Conservation (phyloP, 53 echinoderm and acorn worm species). For the Holothuria leucospilota region DNA sequence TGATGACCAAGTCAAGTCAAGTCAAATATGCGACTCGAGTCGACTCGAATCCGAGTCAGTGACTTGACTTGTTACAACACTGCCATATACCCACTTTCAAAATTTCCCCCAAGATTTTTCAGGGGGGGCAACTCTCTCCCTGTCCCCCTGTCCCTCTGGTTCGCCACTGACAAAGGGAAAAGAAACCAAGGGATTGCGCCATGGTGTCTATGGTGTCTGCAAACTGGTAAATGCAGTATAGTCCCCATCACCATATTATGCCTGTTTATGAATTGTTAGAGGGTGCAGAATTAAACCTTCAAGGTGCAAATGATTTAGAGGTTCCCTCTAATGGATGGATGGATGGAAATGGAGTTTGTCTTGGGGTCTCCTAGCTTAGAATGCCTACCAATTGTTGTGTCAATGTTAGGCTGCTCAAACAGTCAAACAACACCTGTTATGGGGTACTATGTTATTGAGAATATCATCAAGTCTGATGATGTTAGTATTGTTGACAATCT, state of each 20-base stretch:
- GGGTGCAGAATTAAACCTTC: slow-evolving; percentile 1
- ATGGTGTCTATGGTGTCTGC: slow-evolving; percentile 28
- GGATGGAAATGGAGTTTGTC: slow-evolving; percentile 18
- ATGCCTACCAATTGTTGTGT: neutral
- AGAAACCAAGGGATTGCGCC: neutral
- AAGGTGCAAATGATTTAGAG: slow-evolving; percentile 3
- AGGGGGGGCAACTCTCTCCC: no score
- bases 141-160: no score
- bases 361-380: neutral
- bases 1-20: no score
- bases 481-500: no score
- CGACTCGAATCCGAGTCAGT: no score
- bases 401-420: neutral
- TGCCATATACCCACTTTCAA: no score
- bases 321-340: slow-evolving; percentile 33
- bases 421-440: slow-evolving; percentile 16
- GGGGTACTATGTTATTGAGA: slow-evolving; percentile 36
- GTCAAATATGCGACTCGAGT: no score
- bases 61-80: no score
- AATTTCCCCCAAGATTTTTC: no score
- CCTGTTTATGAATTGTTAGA: neutral
- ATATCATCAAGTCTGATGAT: neutral
- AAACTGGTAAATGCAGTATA: neutral
- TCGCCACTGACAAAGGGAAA: no score
- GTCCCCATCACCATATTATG: neutral